These are phyloP conservation scores for Eupleurogrammus muticus DNA, from an alignment of 2,797 vertebrate genomes.

Conservation along the genomic window DNA sequence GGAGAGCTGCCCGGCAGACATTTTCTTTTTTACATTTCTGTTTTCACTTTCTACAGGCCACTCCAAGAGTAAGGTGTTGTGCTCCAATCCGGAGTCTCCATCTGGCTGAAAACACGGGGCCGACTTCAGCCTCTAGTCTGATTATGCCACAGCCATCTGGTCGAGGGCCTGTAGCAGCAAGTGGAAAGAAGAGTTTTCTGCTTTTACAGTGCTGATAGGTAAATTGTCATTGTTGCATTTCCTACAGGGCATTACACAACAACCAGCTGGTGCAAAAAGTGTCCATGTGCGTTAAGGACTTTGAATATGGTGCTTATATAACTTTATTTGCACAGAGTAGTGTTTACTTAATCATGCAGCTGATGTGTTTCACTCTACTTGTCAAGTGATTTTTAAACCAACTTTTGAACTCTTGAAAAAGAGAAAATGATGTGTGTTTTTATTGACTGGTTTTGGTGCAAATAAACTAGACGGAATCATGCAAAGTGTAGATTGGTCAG, in stretches of 20 bases:
- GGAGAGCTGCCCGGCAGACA: slow-evolving; percentile 25
- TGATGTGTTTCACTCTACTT: no score
- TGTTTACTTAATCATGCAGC: not conserved
- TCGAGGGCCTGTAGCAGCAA: slow-evolving; percentile 41
- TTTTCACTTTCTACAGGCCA: slow-evolving; percentile 46
- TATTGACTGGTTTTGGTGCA: no score
- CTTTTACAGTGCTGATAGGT: slow-evolving; percentile 50
- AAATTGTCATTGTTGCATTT: slow-evolving; percentile 45
- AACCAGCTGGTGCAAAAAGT: slow-evolving; percentile 67
- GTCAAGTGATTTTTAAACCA: no score
- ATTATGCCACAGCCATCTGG: slow-evolving; percentile 73
- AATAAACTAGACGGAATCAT: no score
- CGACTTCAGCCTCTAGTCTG: slow-evolving; percentile 68
- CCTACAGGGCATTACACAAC: slow-evolving; percentile 47
- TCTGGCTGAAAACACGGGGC: slow-evolving; percentile 66
- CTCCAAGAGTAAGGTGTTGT: slow-evolving; percentile 47
- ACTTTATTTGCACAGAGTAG: slow-evolving; percentile 38
- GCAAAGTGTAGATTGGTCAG: no score
- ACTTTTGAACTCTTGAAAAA: no score
- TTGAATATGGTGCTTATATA: slow-evolving; percentile 48
- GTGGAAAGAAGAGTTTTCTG: slow-evolving; percentile 42
- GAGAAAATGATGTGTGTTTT: no score
- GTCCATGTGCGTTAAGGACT: slow-evolving; percentile 24
- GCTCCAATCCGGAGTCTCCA: slow-evolving; percentile 63
- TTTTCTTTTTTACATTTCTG: slow-evolving; percentile 39